Conservation (phyloP, 2,113 vertebrate genomes). For the Bungarus multicinctus region DNA sequence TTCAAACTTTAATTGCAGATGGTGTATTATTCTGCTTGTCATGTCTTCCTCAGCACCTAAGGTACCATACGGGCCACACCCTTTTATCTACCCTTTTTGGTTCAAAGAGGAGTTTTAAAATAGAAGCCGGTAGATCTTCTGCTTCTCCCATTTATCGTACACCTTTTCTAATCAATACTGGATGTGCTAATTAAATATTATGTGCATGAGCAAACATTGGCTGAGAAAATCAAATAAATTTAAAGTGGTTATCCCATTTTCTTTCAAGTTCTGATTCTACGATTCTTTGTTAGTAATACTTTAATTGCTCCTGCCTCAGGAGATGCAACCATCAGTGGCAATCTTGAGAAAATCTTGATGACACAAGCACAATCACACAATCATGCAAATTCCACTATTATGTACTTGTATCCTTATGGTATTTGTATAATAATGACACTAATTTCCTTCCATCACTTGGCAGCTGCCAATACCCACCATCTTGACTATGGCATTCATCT, state of each 20-base stretch:
- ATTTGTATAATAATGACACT: neutral
- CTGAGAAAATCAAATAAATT: neutral
- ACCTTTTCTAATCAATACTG: neutral
- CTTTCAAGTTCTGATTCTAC: neutral
- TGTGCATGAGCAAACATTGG: neutral
- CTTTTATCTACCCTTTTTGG: neutral
- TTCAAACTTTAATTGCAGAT: conserved; percentile 3
- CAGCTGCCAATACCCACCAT: neutral
- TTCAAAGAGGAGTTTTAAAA: neutral
- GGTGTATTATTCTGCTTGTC: fast-evolving
- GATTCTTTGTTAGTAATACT: neutral
- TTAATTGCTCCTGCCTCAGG: neutral
- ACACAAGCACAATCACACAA: neutral
- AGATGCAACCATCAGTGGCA: neutral
- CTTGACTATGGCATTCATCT: neutral
- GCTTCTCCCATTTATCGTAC: neutral
- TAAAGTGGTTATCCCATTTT: neutral
- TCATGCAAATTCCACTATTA: neutral
- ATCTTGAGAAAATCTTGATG: neutral
- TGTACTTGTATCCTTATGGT: neutral
- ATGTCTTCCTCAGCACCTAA: conserved; percentile 29
- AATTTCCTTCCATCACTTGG: neutral
- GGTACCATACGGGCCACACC: neutral
- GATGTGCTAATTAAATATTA: conserved; percentile 4
- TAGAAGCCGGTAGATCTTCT: neutral